Evolutionary conservation across 2,888 invertebrate genomes (phyloP).

Genomic region (Idaea straminata): DNA sequence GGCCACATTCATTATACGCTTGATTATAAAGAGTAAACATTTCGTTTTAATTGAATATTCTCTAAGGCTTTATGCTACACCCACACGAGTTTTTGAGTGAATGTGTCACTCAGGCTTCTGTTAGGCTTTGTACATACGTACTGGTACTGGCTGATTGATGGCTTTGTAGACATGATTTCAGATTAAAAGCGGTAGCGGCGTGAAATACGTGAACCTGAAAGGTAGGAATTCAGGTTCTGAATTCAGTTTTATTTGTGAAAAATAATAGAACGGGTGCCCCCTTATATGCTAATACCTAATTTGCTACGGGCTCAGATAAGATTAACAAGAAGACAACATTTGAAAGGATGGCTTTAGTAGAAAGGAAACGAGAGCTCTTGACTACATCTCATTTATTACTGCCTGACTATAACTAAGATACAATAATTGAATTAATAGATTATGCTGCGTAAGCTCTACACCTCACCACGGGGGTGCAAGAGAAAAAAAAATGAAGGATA

Average conservation of each 20-base stretch:
- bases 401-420: too few species aligned
- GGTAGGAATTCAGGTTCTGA: background rate
- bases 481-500: too few species aligned
- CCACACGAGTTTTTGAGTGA: background rate
- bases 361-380: too few species aligned
- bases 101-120: background rate
- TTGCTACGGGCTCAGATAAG: too few species aligned
- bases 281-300: too few species aligned
- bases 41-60: slow-evolving; percentile 1
- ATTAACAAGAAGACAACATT: too few species aligned
- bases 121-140: background rate
- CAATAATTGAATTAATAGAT: too few species aligned
- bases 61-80: background rate
- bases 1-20: background rate
- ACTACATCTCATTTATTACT: too few species aligned
- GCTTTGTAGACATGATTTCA: background rate
- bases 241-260: background rate
- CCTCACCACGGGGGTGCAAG: too few species aligned
- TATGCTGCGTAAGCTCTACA: too few species aligned
- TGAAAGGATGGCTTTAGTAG: too few species aligned
- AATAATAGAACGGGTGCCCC: background rate
- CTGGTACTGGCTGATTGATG: background rate
- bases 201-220: background rate
- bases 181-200: background rate
- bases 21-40: slow-evolving; percentile 1